Evolutionary conservation across 2,797 vertebrate genomes (phyloP), one percentile per base, ranked within the genome.

Genomic region (Gephyroberyx darwinii): DNA sequence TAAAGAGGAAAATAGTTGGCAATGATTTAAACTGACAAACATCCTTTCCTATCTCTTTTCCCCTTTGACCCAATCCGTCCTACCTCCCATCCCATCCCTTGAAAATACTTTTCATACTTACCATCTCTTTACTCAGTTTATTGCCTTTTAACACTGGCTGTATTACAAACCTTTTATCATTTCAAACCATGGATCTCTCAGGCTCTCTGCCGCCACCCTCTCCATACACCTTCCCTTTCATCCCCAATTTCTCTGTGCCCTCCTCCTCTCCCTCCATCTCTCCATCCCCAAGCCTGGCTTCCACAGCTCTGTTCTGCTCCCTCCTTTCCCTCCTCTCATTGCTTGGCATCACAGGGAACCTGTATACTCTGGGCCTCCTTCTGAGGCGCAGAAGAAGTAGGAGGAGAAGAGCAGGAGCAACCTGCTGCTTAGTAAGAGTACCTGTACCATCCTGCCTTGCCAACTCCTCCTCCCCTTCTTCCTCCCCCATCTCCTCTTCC

Each of bases 351-450:
- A 90, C 89, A 5, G 95, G 95, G 17, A 95, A 96, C 87, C 88
- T 96, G 13, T 95, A 96, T 80, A 94, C 94, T 30, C 64, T 96
- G 71, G 93, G 85, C 8, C 93, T 95, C 43, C 92, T 95, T 4
- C 82, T 94, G 73, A 91, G 86, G 74, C 91, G 93, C 79, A 88
- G 91, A 69, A 90, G 90, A 73, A 71, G 83, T 20, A 82, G 90
- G 51, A 91, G 93, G 69, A 83, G 93, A 55, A 78, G 77, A 22
- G 65, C 77, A 1, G 74, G 86, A 56, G 68, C 55, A 0, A 39
- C 47, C 73, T 93, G 91, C 84, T 94, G 92, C 77, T 75, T 87
- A 0, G 71, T 82, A 26, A 83, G 66, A 78, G 22, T 90, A 0
- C 84, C 88, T 0, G 8, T 89, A 1, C 90, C 84, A 6, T 90